Conservation (phyloP, 23 tunicate genomes). For the Styela plicata region DNA sequence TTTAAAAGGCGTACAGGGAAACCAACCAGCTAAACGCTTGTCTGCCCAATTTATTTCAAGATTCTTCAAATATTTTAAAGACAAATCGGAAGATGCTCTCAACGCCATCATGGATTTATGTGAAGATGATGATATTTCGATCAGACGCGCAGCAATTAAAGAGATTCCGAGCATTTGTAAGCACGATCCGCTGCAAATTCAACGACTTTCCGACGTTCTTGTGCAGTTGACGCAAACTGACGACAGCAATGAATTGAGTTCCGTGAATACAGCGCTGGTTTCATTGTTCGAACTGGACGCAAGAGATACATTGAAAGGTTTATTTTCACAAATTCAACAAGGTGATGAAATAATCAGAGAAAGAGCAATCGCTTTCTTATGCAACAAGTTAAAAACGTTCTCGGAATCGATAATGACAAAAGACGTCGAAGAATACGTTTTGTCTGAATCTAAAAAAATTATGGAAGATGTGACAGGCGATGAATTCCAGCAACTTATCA, state of each 20-base stretch:
- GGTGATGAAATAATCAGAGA: conserved; percentile 78
- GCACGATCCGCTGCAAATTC: conserved; percentile 45
- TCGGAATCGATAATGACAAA: conserved; percentile 62
- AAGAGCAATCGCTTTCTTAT: conserved; percentile 65
- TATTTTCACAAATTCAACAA: conserved; percentile 55
- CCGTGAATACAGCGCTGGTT: conserved; percentile 62
- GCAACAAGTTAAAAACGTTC: conserved; percentile 55
- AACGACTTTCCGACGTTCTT: conserved; percentile 69
- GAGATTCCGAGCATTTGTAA: conserved; percentile 84
- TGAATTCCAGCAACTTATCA: conserved; percentile 66
- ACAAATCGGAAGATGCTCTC: conserved; percentile 67
- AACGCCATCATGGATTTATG: conserved; percentile 85
- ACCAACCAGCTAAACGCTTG: conserved; percentile 68
- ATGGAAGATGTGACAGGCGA: conserved; percentile 90
- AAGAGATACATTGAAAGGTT: conserved; percentile 76
- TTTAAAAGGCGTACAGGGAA: conserved; percentile 73
- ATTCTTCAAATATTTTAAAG: conserved; percentile 86
- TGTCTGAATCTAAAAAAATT: conserved; percentile 60
- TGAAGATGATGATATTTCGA: conserved; percentile 81
- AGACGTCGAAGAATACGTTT: conserved; percentile 77
- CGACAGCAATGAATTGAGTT: conserved; percentile 66
- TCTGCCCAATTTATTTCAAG: conserved; percentile 85
- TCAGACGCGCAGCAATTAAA: conserved; percentile 84
- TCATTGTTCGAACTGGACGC: conserved; percentile 53
- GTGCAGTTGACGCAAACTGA: conserved; percentile 68